These are phyloP conservation scores for Sylvilagus floridanus DNA, from an alignment of 2,797 vertebrate species.

Conservation along the genomic window DNA sequence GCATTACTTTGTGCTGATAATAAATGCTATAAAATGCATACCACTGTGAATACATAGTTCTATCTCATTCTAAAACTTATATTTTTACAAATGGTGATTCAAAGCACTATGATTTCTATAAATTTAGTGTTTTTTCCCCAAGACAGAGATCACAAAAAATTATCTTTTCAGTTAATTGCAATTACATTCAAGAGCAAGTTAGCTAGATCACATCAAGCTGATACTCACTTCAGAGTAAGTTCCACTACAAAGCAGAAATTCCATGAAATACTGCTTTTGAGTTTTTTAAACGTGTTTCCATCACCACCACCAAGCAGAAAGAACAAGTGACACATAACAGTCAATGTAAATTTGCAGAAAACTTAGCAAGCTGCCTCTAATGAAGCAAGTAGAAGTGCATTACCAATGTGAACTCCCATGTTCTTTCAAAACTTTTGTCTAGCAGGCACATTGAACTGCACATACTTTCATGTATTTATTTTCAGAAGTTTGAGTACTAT, in stretches of 20 bases:
- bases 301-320: background rate
- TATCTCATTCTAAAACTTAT: background rate
- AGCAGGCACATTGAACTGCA: background rate
- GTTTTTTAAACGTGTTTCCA: background rate
- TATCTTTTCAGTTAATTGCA: background rate
- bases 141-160: background rate
- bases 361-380: background rate
- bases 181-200: background rate
- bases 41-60: background rate
- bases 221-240: background rate
- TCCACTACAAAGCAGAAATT: background rate
- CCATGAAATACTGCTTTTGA: background rate
- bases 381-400: background rate
- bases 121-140: background rate
- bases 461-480: background rate
- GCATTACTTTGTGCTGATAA: background rate
- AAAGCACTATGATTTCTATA: background rate
- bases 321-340: background rate
- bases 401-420: background rate
- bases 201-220: background rate
- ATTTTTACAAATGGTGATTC: background rate
- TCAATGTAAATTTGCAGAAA: background rate
- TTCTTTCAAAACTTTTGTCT: conserved; percentile 32
- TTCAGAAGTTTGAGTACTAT: background rate
- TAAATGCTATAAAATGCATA: background rate